Evolutionary conservation across 2,888 invertebrate genomes (phyloP).

Genomic region (Drosophila falleni): DNA sequence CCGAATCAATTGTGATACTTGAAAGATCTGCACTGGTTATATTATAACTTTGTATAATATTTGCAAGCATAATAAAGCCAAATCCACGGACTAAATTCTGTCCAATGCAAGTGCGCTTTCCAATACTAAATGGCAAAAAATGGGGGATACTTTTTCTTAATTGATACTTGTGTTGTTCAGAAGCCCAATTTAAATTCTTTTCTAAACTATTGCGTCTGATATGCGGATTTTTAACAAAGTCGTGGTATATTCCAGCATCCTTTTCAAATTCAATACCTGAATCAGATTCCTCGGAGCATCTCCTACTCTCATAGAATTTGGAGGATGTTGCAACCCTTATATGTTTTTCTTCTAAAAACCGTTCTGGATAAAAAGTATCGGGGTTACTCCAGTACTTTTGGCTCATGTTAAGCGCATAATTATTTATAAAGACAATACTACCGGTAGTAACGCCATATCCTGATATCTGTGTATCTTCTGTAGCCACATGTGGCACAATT

Average conservation of each 20-base stretch:
- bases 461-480: constrained; percentile 90
- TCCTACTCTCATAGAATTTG: constrained; percentile 47
- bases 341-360: constrained; percentile 88
- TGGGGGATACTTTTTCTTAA: constrained; percentile 88
- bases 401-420: constrained; percentile 92
- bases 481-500: constrained; percentile 95
- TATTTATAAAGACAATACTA: constrained; percentile 93
- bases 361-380: constrained; percentile 90
- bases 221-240: neutral
- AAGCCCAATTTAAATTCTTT: neutral
- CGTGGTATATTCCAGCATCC: constrained; percentile 30
- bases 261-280: constrained; percentile 87
- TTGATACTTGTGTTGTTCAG: constrained; percentile 19
- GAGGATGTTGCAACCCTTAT: neutral
- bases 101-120: constrained; percentile 94
- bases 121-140: constrained; percentile 94
- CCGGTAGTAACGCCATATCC: constrained; percentile 91
- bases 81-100: constrained; percentile 92
- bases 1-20: constrained; percentile 88
- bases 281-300: constrained; percentile 86
- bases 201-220: constrained; percentile 1
- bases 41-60: constrained; percentile 90
- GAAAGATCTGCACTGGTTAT: constrained; percentile 87
- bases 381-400: constrained; percentile 91
- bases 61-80: constrained; percentile 90